Conservation (phyloP, 2,888 invertebrate species). For the Drymonia ruficornis region DNA sequence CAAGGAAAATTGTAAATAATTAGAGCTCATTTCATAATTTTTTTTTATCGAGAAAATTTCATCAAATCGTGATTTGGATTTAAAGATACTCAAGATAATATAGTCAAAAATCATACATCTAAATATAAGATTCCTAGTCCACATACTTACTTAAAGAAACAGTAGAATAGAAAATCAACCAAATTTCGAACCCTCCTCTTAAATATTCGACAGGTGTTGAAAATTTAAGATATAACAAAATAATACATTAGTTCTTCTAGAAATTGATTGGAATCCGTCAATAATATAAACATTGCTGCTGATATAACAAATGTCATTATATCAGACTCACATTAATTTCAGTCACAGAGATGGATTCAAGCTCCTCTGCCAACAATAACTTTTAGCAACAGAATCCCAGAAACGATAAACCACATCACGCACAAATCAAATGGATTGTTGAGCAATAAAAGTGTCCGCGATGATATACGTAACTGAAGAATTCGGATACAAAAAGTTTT, state of each 20-base stretch:
- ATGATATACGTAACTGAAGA: constrained; percentile 20
- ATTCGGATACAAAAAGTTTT: background rate
- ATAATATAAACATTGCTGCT: background rate
- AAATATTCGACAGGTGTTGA: too few relatives aligned
- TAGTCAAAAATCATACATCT: too few relatives aligned
- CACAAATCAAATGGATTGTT: constrained; percentile 1
- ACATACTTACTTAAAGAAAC: too few relatives aligned
- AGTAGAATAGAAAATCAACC: too few relatives aligned
- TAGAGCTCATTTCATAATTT: too few relatives aligned
- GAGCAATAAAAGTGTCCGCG: constrained; percentile 32
- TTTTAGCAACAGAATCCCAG: background rate
- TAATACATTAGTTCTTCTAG: background rate
- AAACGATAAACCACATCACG: constrained; percentile 1
- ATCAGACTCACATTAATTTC: background rate
- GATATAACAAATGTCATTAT: background rate
- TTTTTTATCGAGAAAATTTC: too few relatives aligned
- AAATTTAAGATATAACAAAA: background rate
- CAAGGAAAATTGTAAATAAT: too few relatives aligned
- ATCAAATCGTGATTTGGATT: too few relatives aligned
- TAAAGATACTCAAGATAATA: too few relatives aligned
- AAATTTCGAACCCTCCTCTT: too few relatives aligned
- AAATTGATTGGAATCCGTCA: background rate
- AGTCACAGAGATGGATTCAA: background rate
- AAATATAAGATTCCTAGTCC: too few relatives aligned
- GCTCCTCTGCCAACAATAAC: background rate